Percentiles rank a stretch among this genome's conserved stretches.
Evolutionary conservation across 2,113 vertebrate genomes (phyloP).

Genomic region (Meleagris gallopavo): DNA sequence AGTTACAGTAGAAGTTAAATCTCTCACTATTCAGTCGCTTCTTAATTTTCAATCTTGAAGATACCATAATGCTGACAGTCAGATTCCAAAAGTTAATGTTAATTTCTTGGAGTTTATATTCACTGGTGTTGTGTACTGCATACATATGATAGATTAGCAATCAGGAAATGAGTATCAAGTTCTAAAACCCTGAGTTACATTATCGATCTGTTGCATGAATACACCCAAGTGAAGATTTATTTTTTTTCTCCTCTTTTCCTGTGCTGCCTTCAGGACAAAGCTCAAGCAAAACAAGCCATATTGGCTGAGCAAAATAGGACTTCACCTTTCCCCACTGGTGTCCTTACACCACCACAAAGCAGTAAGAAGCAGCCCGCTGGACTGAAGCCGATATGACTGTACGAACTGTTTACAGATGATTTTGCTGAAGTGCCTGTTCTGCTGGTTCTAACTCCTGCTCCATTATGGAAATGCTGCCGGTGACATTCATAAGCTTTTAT

Average conservation of each 20-base stretch:
- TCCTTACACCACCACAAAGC: slow-evolving; percentile 93
- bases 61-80: neutral
- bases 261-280: slow-evolving; percentile 83
- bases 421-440: slow-evolving; percentile 64
- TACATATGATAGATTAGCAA: neutral
- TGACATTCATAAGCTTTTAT: slow-evolving; percentile 59
- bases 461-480: slow-evolving; percentile 39
- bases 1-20: neutral
- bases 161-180: neutral
- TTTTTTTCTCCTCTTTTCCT: neutral
- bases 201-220: neutral
- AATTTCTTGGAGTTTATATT: neutral
- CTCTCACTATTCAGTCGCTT: neutral
- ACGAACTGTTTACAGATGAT: slow-evolving; percentile 20
- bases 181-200: neutral
- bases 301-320: slow-evolving; percentile 81
- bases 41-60: neutral
- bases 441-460: slow-evolving; percentile 36
- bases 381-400: slow-evolving; percentile 52
- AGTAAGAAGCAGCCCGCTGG: slow-evolving; percentile 82
- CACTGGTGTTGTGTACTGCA: neutral
- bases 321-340: slow-evolving; percentile 85
- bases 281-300: slow-evolving; percentile 83
- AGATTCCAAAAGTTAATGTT: neutral
- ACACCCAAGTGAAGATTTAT: neutral